Evolutionary conservation across 1,140 invertebrate genomes (phyloP), one percentile per base, ranked within the genome.

Genomic region (Drosophila sproati): DNA sequence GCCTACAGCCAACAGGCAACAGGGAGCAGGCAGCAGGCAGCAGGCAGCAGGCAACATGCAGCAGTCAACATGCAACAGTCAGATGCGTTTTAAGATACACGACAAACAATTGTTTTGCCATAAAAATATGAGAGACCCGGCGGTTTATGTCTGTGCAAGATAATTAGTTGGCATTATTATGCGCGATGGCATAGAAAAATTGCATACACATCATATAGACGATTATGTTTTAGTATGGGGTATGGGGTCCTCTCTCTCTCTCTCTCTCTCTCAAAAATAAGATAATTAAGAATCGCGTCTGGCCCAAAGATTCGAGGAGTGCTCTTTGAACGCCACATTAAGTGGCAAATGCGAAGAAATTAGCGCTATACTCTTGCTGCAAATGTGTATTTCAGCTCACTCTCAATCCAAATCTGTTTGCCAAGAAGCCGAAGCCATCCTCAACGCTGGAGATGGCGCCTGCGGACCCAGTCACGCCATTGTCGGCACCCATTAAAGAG

Each of bases 111-210:
- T 87, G 82, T 87, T 87, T 87, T 77, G 77, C 82, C 82, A 87
- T 87, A 87, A 87, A 87, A 87, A 87, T 88, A 87, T 87, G 76
- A 79, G 76, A 70, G 76, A 70, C 55, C 77, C 64, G 80, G 83
- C 80, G 80, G 73, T 66, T 80, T 82, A n/a, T 69, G 82, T 87
- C 82, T 87, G 80, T 57, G 50, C 77, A 52, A 88, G 85, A 85
- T 88, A 88, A 88, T 88, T 88, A 88, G 85, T 89, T 89, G 85
- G 74, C 85, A 85, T 83, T 74, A 80, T 80, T 81, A 77, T 61
- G 77, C 78, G 67, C 73, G 78, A 63, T 77, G 60, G 61, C 70
- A 59, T 72, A 85, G 55, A 70, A 70, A 75, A 80, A 80, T 80
- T 77, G 69, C 77, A 71, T 77, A 20, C 20, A 20, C 20, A 20